Conservation (phyloP, 2,113 vertebrate species). For the Willisornis vidua region DNA sequence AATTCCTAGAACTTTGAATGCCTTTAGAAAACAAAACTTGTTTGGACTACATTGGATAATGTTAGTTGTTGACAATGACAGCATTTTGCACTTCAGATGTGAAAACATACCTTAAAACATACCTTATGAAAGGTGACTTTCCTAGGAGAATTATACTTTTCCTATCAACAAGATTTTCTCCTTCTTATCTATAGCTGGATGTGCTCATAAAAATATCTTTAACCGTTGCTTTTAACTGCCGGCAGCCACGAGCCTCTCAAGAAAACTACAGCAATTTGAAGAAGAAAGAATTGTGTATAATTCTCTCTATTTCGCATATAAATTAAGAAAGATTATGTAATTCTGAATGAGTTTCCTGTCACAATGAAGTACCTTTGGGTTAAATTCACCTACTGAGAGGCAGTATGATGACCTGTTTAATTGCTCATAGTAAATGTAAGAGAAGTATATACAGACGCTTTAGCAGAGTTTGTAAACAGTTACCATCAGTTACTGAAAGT, state of each 20-base stretch:
- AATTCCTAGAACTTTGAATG: background rate
- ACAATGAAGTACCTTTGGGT: background rate
- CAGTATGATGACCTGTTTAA: background rate
- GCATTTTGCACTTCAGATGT: background rate
- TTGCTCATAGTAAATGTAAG: background rate
- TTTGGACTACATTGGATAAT: background rate
- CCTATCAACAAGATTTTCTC: background rate
- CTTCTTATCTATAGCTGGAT: background rate
- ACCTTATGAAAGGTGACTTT: background rate
- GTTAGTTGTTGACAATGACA: background rate
- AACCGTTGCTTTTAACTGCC: background rate
- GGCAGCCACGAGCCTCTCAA: background rate
- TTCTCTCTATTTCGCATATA: background rate
- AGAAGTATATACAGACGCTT: background rate
- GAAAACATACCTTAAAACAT: background rate
- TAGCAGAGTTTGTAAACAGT: background rate
- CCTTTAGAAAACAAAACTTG: background rate
- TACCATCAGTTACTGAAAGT: constrained; percentile 19
- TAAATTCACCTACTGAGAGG: background rate
- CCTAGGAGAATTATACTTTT: background rate
- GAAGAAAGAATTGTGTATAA: background rate
- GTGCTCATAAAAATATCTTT: background rate
- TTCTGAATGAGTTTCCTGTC: background rate
- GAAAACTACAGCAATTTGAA: background rate
- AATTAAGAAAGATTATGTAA: background rate